Evolutionary conservation across 2,888 invertebrate species (phyloP).

Genomic region (Agrilus cyanescens): DNA sequence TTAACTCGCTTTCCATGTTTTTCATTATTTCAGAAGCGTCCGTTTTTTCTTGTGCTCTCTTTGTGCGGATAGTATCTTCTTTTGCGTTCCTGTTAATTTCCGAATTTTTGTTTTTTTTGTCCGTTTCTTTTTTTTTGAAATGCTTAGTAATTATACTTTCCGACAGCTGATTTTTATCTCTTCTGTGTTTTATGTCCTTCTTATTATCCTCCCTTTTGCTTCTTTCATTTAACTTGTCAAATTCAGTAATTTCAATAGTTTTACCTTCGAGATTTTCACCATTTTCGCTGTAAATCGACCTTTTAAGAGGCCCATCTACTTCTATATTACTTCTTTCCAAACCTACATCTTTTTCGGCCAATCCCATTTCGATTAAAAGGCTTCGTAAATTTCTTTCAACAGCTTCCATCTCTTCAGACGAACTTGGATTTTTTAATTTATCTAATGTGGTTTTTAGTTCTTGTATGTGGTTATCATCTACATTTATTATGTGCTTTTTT

Average conservation of each 20-base stretch:
- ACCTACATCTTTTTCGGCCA: constrained; percentile 13
- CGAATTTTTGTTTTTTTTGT: constrained; percentile 1
- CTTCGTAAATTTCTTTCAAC: constrained; percentile 19
- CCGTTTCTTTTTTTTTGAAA: constrained; percentile 2
- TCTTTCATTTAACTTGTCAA: constrained; percentile 8
- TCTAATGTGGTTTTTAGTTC: constrained; percentile 7
- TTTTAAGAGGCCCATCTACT: constrained; percentile 4
- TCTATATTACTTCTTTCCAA: constrained; percentile 5
- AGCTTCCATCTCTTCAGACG: constrained; percentile 15
- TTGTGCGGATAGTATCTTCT: constrained; percentile 10
- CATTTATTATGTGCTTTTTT: background rate
- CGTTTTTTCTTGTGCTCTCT: constrained; percentile 10
- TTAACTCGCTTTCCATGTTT: constrained; percentile 22
- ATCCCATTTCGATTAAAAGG: constrained; percentile 20
- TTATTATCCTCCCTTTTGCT: constrained; percentile 15
- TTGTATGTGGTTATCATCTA: constrained; percentile 7
- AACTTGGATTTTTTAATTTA: constrained; percentile 7
- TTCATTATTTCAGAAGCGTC: constrained; percentile 18
- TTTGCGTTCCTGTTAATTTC: constrained; percentile 6
- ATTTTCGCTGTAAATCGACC: constrained; percentile 13
- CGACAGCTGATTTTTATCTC: background rate
- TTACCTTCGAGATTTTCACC: constrained; percentile 22
- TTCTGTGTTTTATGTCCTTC: constrained; percentile 2
- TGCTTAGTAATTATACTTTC: background rate
- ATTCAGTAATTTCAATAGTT: constrained; percentile 16